Conservation (phyloP, 1,140 invertebrate species). For the Scaptomyza montana region DNA sequence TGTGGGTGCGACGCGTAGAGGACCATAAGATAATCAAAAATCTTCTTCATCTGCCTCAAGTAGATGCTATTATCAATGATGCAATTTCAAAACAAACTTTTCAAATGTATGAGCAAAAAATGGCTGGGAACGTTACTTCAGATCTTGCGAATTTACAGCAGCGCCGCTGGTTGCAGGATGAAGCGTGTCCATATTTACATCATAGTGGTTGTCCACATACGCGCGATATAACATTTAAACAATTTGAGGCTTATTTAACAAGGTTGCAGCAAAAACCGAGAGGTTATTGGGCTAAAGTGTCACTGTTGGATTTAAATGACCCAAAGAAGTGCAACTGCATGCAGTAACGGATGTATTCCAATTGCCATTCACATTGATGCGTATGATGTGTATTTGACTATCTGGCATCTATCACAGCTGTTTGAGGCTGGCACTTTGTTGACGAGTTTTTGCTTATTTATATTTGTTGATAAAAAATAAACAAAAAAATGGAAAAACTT, state of each 20-base stretch:
- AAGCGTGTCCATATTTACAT: constrained; percentile 49
- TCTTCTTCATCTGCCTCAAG: constrained; percentile 15
- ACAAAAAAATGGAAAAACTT: constrained; percentile 72
- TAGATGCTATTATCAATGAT: constrained; percentile 28
- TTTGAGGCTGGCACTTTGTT: constrained; percentile 1
- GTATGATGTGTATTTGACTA: background rate
- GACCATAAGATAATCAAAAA: constrained; percentile 23
- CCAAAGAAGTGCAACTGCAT: constrained; percentile 18
- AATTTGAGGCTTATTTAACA: constrained; percentile 81
- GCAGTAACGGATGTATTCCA: background rate
- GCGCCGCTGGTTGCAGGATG: constrained; percentile 51
- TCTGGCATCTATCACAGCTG: constrained; percentile 37
- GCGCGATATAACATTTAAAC: constrained; percentile 38
- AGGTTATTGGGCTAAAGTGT: constrained; percentile 44
- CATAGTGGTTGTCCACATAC: constrained; percentile 42
- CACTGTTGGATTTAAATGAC: constrained; percentile 26
- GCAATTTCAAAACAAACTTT: constrained; percentile 49
- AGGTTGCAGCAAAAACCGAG: constrained; percentile 28
- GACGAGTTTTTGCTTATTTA: constrained; percentile 1
- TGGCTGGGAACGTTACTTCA: background rate
- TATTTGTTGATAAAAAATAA: background rate
- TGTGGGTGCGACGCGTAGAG: constrained; percentile 52
- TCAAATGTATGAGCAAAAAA: constrained; percentile 39
- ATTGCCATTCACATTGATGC: constrained; percentile 19
- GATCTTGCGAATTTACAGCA: background rate